Conservation (phyloP, 1,140 invertebrate genomes). For the Pseudachorutes palmiensis region DNA sequence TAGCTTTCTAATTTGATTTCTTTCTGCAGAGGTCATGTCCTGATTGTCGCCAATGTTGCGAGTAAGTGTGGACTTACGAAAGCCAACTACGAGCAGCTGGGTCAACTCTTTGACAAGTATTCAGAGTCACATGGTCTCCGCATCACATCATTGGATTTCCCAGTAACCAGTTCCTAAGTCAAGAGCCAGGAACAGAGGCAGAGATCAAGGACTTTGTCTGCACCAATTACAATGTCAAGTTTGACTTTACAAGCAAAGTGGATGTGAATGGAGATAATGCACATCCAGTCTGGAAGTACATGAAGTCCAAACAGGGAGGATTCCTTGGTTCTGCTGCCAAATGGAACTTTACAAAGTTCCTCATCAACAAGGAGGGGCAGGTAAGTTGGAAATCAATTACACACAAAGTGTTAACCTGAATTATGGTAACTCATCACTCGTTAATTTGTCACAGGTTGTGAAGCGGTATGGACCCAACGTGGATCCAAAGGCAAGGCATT, state of each 20-base stretch:
- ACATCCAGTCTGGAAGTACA: conserved; percentile 77
- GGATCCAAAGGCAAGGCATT: conserved; percentile 15
- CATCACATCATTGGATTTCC: conserved; percentile 83
- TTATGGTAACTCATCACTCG: neutral
- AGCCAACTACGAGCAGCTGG: conserved; percentile 66
- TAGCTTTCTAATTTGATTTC: neutral
- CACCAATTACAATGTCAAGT: conserved; percentile 60
- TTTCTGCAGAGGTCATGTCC: conserved; percentile 50
- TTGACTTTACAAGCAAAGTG: conserved; percentile 72
- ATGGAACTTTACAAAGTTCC: conserved; percentile 97
- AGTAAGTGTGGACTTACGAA: conserved; percentile 70
- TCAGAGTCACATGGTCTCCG: conserved; percentile 54
- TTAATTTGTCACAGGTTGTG: conserved; percentile 15
- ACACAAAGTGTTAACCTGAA: neutral
- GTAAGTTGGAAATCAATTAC: neutral
- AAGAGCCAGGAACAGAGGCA: conserved; percentile 63
- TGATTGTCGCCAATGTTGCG: conserved; percentile 77
- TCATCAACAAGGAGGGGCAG: conserved; percentile 54
- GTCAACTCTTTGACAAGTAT: conserved; percentile 62
- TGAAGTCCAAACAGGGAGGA: conserved; percentile 71
- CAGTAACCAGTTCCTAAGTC: conserved; percentile 76
- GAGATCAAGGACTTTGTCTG: conserved; percentile 66
- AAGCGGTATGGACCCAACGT: conserved; percentile 21
- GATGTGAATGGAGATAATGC: conserved; percentile 76
- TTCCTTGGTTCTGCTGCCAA: conserved; percentile 69